Conservation (phyloP, 2,888 invertebrate genomes). For the Yponomeuta plumbellus region DNA sequence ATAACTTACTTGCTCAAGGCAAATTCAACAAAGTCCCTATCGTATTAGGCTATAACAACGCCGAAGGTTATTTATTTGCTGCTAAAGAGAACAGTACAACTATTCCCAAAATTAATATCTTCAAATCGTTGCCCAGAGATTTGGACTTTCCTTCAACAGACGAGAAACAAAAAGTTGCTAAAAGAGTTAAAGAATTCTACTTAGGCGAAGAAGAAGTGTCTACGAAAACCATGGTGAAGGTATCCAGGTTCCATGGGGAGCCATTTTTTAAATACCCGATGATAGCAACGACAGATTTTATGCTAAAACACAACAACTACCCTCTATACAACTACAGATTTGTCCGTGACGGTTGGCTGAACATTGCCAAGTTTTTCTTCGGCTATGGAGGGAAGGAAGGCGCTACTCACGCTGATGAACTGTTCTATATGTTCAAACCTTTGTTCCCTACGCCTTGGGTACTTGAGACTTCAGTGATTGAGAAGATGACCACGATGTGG, state of each 20-base stretch:
- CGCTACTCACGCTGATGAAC: slow-evolving; percentile 64
- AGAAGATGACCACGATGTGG: slow-evolving; percentile 54
- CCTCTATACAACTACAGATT: slow-evolving; percentile 55
- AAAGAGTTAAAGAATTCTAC: slow-evolving; percentile 53
- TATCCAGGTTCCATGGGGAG: slow-evolving; percentile 56
- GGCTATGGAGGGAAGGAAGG: slow-evolving; percentile 47
- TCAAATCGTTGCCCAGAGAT: slow-evolving; percentile 52
- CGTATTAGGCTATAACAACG: slow-evolving; percentile 57
- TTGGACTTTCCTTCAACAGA: slow-evolving; percentile 39
- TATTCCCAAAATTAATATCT: slow-evolving; percentile 43
- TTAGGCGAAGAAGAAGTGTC: slow-evolving; percentile 51
- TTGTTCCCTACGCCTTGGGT: slow-evolving; percentile 34
- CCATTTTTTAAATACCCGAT: slow-evolving; percentile 51
- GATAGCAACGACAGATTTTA: slow-evolving; percentile 41
- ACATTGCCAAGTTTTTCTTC: slow-evolving; percentile 45
- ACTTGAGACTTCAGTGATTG: slow-evolving; percentile 41
- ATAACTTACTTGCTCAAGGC: slow-evolving; percentile 45
- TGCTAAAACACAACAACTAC: slow-evolving; percentile 36
- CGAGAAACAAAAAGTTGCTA: slow-evolving; percentile 37
- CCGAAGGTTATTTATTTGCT: slow-evolving; percentile 58
- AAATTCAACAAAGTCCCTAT: slow-evolving; percentile 51
- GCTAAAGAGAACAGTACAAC: slow-evolving; percentile 63
- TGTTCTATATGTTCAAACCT: slow-evolving; percentile 61
- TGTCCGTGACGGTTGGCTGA: slow-evolving; percentile 54
- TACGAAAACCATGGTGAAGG: slow-evolving; percentile 48